Base-by-base conservation (phyloP, 2,797 vertebrate genomes). In the Aplochiton taeniatus region DNA sequence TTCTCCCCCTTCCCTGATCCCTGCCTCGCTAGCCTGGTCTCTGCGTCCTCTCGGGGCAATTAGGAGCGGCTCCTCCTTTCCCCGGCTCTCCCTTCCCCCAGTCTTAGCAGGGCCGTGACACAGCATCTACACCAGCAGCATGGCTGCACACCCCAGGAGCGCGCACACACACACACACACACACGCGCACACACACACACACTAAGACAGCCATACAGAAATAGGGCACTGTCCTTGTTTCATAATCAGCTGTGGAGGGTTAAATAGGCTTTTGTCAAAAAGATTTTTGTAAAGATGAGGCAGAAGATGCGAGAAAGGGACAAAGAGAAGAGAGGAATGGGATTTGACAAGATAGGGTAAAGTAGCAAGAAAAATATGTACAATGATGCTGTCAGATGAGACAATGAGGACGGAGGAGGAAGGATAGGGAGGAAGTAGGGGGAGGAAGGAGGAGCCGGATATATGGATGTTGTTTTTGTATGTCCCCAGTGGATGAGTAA, bases 81-180 rank as follows among this genome's bases (percentile, higher is more conserved):
- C 46, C 31, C 31, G 41, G 14, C n/a, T 17, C n/a, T 11, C 10
- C 48, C 17, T n/a, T 43, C 48, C 79, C 82, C 81, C 71, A 70
- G 69, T 77, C 63, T 81, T 51, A 68, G 63, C 73, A 75, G 74
- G 75, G 84, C 70, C 87, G 88, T 90, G 90, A 90, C 90, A 90
- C 88, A 90, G 90, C 88, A 69, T 55, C 31, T 53, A 56, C 44
- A 44, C 51, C 46, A 65, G 16, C 58, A 89, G 74, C 87, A 83
- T 79, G 76, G 78, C 66, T 70, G 67, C 64, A 68, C 72, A 52
- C 70, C 72, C 70, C 72, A 76, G 41, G 14, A 53, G 41, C 63
- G 74, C 65, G 65, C 52, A 65, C 20, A 66, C 12, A 2, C 67
- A 64, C 62, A 17, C 14, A 18, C 42, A 31, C 31, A 31, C 31